Conservation (phyloP, 2,888 invertebrate genomes). For the Drosophila infuscata region DNA sequence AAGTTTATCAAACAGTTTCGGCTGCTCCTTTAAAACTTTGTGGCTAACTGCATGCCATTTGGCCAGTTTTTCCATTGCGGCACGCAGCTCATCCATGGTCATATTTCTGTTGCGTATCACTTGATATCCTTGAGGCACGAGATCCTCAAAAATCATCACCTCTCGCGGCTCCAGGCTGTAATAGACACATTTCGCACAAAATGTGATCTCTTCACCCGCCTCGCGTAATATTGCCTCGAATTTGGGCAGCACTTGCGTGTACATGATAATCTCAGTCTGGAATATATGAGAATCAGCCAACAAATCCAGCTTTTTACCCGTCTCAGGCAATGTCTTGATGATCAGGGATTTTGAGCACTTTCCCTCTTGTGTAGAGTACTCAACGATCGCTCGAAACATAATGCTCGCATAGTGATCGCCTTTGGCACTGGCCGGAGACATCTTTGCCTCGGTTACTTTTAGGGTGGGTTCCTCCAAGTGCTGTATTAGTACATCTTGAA, state of each 20-base stretch:
- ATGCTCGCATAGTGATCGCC: slow-evolving; percentile 76
- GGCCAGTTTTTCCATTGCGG: slow-evolving; percentile 48
- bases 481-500: slow-evolving; percentile 12
- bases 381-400: slow-evolving; percentile 63
- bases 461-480: slow-evolving; percentile 27
- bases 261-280: slow-evolving; percentile 76
- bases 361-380: slow-evolving; percentile 42
- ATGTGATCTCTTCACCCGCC: slow-evolving; percentile 60
- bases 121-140: slow-evolving; percentile 23
- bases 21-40: slow-evolving; percentile 43
- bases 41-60: slow-evolving; percentile 69
- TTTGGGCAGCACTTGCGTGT: slow-evolving; percentile 71
- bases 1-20: slow-evolving; percentile 23
- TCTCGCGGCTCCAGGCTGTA: slow-evolving; percentile 43
- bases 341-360: slow-evolving; percentile 56
- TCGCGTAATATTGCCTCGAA: slow-evolving; percentile 65
- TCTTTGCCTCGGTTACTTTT: slow-evolving; percentile 25
- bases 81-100: slow-evolving; percentile 23
- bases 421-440: slow-evolving; percentile 59
- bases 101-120: slow-evolving; percentile 40
- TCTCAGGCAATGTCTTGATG: slow-evolving; percentile 76
- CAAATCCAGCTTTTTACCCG: slow-evolving; percentile 66
- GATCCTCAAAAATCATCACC: slow-evolving; percentile 45
- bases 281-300: slow-evolving; percentile 63
- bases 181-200: slow-evolving; percentile 51